Conservation (phyloP, 2,797 vertebrate genomes). For the Chanos chanos region DNA sequence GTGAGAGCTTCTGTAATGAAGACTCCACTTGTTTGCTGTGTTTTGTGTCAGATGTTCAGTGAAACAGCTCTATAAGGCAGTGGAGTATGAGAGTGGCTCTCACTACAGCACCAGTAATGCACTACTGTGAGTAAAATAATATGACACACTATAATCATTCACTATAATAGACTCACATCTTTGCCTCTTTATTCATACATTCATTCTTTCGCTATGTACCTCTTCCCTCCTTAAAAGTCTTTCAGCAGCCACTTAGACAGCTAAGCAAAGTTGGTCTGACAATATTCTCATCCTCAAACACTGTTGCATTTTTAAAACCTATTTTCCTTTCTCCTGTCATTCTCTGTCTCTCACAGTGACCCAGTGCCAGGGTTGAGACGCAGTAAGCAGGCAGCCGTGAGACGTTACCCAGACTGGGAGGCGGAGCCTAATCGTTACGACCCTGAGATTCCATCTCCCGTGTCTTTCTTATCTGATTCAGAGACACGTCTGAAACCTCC, state of each 20-base stretch:
- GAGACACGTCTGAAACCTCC: slow-evolving; percentile 72
- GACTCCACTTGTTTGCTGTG: neutral
- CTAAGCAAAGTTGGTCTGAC: neutral
- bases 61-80: slow-evolving; percentile 84
- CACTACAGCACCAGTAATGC: slow-evolving; percentile 55
- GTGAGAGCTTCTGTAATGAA: neutral
- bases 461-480: slow-evolving; percentile 74
- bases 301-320: neutral
- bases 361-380: slow-evolving; percentile 77
- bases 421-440: slow-evolving; percentile 71
- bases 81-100: slow-evolving; percentile 72
- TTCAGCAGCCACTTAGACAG: neutral
- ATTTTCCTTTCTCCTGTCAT: neutral
- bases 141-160: too few species aligned
- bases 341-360: slow-evolving; percentile 67
- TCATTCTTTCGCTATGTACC: neutral
- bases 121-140: slow-evolving; percentile 61
- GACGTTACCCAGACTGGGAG: slow-evolving; percentile 81
- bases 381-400: slow-evolving; percentile 75
- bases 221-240: neutral
- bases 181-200: neutral
- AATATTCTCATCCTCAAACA: neutral
- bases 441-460: slow-evolving; percentile 58
- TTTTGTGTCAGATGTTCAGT: slow-evolving; percentile 77
- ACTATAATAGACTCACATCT: too few species aligned